A percentile compares a stretch with the other conserved stretches of the same genome.
These are phyloP conservation scores for Astyanax mexicanus DNA, from an alignment of 2,797 vertebrate species.

Conservation along the genomic window DNA sequence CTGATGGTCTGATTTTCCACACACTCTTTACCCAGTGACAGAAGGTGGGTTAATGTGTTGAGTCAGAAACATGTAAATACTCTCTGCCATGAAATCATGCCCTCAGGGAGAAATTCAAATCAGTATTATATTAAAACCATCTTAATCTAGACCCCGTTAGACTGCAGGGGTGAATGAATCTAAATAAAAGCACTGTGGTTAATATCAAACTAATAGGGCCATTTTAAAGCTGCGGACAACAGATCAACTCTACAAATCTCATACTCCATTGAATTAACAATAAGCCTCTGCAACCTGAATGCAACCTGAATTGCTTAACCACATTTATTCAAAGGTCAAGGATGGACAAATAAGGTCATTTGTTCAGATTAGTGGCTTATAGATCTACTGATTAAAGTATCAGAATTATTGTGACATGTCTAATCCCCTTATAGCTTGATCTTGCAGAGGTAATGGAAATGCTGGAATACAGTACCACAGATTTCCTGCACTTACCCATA, in stretches of 20 bases:
- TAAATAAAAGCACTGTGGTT: conserved; percentile 7
- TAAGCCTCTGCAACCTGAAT: not conserved
- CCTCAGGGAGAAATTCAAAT: not conserved
- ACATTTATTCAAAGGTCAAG: not conserved
- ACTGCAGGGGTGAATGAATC: not conserved
- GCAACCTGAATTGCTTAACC: not conserved
- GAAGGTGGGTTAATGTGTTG: conserved; percentile 25
- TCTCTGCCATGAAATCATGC: not conserved
- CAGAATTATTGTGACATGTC: not conserved
- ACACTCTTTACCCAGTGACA: conserved; percentile 3
- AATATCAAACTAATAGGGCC: not conserved
- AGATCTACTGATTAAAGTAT: conserved; percentile 5
- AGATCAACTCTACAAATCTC: not conserved
- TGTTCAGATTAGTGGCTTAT: not conserved
- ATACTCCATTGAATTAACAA: not conserved
- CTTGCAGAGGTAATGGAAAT: no score
- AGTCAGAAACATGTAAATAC: not conserved
- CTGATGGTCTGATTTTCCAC: conserved; percentile 25
- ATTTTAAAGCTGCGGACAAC: not conserved
- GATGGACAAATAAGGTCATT: not conserved
- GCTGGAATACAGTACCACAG: no score
- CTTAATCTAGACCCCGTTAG: not conserved
- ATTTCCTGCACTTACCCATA: conserved; percentile 25
- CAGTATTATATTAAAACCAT: conserved; percentile 1
- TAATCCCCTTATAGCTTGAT: conserved; percentile 1